phyloP scores from a whole-genome alignment of 1,140 invertebrate genomes.

The Wasmannia auropunctata region DNA sequence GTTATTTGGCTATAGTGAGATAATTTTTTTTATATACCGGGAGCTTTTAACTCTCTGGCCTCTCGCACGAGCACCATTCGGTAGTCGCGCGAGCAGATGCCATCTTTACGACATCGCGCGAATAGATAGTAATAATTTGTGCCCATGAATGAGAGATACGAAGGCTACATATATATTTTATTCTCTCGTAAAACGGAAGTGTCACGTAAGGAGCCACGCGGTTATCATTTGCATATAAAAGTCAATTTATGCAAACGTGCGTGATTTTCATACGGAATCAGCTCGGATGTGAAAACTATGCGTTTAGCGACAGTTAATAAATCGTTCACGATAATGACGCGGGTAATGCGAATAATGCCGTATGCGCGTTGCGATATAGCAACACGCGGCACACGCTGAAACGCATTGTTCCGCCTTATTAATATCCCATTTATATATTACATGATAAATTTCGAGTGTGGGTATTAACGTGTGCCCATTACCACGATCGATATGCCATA shows the following conservation, averaged over 20 bases:
- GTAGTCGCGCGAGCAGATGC: background rate
- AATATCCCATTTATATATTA: constrained; percentile 5
- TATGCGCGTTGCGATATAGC: background rate
- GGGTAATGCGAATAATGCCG: background rate
- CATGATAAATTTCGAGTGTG: constrained; percentile 7
- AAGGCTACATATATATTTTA: background rate
- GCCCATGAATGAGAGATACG: constrained; percentile 15
- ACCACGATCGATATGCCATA: constrained; percentile 14
- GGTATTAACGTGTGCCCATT: background rate
- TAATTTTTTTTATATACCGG: background rate
- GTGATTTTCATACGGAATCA: constrained; percentile 14
- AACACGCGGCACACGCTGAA: background rate
- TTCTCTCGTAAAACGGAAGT: background rate
- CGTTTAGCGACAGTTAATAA: constrained; percentile 12
- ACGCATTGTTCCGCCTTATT: constrained; percentile 12
- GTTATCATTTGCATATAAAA: background rate
- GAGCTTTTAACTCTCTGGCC: background rate
- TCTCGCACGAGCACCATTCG: background rate
- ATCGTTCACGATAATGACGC: background rate
- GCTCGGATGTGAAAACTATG: constrained; percentile 6
- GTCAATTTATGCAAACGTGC: background rate
- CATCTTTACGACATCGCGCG: constrained; percentile 4
- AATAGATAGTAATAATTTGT: constrained; percentile 25
- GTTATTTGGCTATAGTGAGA: background rate
- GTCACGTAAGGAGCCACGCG: background rate